Evolutionary conservation across 2,797 vertebrate genomes (phyloP).

Genomic region (Galaxias olidus): DNA sequence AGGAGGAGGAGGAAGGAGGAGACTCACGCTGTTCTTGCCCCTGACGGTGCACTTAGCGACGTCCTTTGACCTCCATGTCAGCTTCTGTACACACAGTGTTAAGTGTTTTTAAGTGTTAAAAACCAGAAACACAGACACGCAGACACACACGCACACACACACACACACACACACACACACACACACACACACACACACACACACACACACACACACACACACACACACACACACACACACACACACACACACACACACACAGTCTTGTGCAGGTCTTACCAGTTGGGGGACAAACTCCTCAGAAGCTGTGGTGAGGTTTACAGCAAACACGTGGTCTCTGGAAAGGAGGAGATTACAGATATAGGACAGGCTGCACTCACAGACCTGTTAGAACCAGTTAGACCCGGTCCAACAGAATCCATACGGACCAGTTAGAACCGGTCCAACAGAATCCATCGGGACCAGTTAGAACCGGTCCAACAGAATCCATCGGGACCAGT

Average conservation of each 20-base stretch:
- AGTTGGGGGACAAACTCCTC: conserved; percentile 84
- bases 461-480: too few species aligned
- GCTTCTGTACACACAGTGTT: conserved; percentile 78
- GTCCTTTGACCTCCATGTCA: conserved; percentile 92
- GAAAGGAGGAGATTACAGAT: conserved; percentile 21
- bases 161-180: not conserved
- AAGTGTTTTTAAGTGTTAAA: too few species aligned
- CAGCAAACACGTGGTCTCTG: conserved; percentile 95
- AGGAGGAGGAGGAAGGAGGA: not conserved
- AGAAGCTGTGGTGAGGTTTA: conserved; percentile 86
- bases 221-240: too few species aligned
- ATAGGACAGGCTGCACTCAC: conserved; percentile 9
- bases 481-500: too few species aligned
- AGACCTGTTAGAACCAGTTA: too few species aligned
- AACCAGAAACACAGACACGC: too few species aligned
- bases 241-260: too few species aligned
- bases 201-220: conserved; percentile 16
- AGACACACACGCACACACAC: not conserved
- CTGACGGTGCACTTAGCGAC: conserved; percentile 92
- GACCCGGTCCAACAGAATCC: too few species aligned
- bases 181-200: not conserved
- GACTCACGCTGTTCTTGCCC: conserved; percentile 92
- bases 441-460: too few species aligned
- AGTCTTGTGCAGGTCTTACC: conserved; percentile 72
- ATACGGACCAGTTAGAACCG: too few species aligned